Evolutionary conservation across 1,140 invertebrate genomes (phyloP).

Genomic region (Sitobion miscanthi): DNA sequence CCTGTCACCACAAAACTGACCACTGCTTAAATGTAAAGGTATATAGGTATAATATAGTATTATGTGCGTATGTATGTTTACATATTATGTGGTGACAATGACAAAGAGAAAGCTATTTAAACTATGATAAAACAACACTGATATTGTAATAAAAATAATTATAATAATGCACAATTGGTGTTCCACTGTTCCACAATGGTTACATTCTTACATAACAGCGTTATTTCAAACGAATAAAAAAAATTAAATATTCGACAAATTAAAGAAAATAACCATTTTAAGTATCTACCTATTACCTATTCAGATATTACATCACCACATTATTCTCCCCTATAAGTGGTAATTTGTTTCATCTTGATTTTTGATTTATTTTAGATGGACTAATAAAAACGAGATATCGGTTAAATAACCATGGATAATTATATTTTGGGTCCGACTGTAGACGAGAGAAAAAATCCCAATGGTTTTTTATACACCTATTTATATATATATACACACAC

Average conservation of each 20-base stretch:
- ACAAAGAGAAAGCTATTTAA: conserved; percentile 25
- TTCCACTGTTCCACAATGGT: background rate
- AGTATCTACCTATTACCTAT: background rate
- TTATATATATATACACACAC: background rate
- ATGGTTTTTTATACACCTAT: background rate
- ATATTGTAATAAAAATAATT: conserved; percentile 14
- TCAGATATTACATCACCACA: background rate
- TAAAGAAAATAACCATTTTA: background rate
- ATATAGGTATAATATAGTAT: background rate
- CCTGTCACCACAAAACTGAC: conserved; percentile 24
- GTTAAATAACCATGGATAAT: conserved; percentile 54
- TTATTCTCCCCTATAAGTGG: background rate
- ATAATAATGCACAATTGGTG: background rate
- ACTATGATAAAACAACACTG: background rate
- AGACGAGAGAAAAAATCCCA: background rate
- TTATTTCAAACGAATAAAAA: background rate
- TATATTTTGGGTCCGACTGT: background rate
- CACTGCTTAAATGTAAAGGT: background rate
- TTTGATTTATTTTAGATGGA: background rate
- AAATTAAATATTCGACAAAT: background rate
- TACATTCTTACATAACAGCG: background rate
- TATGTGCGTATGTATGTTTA: background rate
- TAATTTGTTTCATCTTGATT: background rate
- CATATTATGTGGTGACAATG: conserved; percentile 28
- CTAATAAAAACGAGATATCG: background rate